Evolutionary conservation across 2,797 vertebrate genomes (phyloP), one percentile per base, ranked within the genome.

Genomic region (Vipera ursinii): DNA sequence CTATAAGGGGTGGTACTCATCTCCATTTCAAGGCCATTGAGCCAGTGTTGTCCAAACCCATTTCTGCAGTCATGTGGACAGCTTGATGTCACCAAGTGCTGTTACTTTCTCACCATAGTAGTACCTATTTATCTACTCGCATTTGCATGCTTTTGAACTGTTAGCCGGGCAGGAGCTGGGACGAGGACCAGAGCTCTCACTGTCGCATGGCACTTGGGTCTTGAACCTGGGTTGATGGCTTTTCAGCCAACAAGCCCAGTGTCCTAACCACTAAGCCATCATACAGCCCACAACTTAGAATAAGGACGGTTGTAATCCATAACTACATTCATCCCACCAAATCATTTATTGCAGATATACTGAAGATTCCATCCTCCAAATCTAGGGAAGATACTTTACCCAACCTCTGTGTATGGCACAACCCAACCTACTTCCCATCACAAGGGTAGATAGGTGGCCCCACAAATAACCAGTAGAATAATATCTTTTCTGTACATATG

Each of bases 161-260:
- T 32, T 38, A 38, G 6, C 32, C 20, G 69, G 14, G n/a, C n/a
- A 69, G 65, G 5, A 69, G 6, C n/a, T 69, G 65, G 32, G 65
- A 14, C 7, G n/a, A 69, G n/a, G n/a, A 69, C 2, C 6, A n/a
- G 14, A 32, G n/a, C 14, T 69, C 65, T 32, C 13, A 6, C n/a
- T 69, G n/a, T 6, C 6, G 0, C 0, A 0, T 32, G n/a, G 14
- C 6, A 6, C 65, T 69, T 15, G n/a, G n/a, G 6, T 69, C n/a
- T 69, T 2, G 0, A 69, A 69, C 65, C 65, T 15, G 28, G 63
- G 14, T 6, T 69, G 65, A 13, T 6, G 13, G 65, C 65, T 69
- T 69, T 69, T 69, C 14, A 69, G n/a, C n/a, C 14, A 69, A 69
- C n/a, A 69, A 32, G 65, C 6, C 32, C 65, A 32, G n/a, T n/a